Percentiles rank a stretch among this genome's conserved stretches.
Conservation (phyloP, 2,113 vertebrate species). For the Atherinomorus stipes region DNA sequence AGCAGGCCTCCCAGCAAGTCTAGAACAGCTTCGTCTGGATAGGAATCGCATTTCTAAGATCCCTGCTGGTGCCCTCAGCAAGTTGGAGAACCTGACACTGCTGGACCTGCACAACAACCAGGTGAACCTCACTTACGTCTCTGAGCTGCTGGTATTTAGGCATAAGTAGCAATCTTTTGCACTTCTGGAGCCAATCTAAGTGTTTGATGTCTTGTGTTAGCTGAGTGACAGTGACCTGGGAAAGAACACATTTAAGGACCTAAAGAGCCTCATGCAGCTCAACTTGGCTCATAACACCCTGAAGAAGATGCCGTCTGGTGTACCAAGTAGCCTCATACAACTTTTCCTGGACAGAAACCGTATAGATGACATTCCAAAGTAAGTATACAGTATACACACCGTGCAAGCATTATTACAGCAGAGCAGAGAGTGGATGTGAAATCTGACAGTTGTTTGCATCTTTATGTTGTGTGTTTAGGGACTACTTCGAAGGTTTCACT, state of each 20-base stretch:
- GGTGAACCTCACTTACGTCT: slow-evolving; percentile 65
- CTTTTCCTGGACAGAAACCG: slow-evolving; percentile 95
- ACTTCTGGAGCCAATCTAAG: slow-evolving; percentile 1
- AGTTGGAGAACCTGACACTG: slow-evolving; percentile 90
- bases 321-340: slow-evolving; percentile 89
- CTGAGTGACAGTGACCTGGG: slow-evolving; percentile 88
- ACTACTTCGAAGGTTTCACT: slow-evolving; percentile 90
- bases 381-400: slow-evolving; percentile 54
- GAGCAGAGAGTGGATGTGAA: not conserved
- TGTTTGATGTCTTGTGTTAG: slow-evolving; percentile 51
- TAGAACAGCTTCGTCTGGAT: slow-evolving; percentile 94
- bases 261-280: slow-evolving; percentile 94
- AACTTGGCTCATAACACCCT: slow-evolving; percentile 94
- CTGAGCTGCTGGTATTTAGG: not conserved
- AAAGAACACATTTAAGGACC: slow-evolving; percentile 91
- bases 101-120: slow-evolving; percentile 94
- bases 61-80: slow-evolving; percentile 88
- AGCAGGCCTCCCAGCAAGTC: slow-evolving; percentile 85
- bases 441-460: not conserved
- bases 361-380: slow-evolving; percentile 90
- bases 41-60: slow-evolving; percentile 93
- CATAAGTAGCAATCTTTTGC: not conserved
- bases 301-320: slow-evolving; percentile 90
- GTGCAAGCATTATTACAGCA: not conserved
- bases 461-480: slow-evolving; percentile 48